A percentile compares a stretch with the other conserved stretches of the same genome.
Conservation (phyloP, 2,797 vertebrate species). For the Acomys russatus region DNA sequence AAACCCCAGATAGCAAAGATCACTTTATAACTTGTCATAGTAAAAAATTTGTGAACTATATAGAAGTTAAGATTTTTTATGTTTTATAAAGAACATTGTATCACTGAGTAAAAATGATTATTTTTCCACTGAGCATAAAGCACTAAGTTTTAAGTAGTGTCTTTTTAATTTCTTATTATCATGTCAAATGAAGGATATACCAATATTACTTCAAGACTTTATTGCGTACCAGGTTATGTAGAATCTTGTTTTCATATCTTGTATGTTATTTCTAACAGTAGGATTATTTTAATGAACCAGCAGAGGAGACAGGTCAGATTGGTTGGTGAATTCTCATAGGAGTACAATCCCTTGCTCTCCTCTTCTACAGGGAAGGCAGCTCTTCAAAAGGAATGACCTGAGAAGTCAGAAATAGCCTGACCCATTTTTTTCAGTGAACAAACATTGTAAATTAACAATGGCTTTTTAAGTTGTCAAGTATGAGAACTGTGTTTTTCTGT, state of each 20-base stretch:
- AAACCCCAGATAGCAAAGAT: slow-evolving; percentile 40
- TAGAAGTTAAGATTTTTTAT: slow-evolving; percentile 25
- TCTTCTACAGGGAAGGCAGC: slow-evolving; percentile 62
- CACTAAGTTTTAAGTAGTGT: slow-evolving; percentile 64
- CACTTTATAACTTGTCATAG: slow-evolving; percentile 24
- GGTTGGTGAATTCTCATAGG: slow-evolving; percentile 85
- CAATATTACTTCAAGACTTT: slow-evolving; percentile 65
- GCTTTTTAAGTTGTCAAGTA: slow-evolving; percentile 54
- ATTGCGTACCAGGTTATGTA: slow-evolving; percentile 56
- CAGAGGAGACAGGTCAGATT: slow-evolving; percentile 90
- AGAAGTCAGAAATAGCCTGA: slow-evolving; percentile 50
- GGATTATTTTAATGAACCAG: slow-evolving; percentile 89
- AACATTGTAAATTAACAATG: slow-evolving; percentile 59
- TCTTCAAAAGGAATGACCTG: slow-evolving; percentile 61
- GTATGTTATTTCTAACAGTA: slow-evolving; percentile 90
- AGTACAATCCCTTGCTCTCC: slow-evolving; percentile 71
- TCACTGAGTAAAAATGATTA: slow-evolving; percentile 64
- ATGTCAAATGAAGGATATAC: slow-evolving; percentile 56
- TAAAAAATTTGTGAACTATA: slow-evolving; percentile 54
- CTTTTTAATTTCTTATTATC: slow-evolving; percentile 72
- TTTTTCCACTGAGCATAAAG: slow-evolving; percentile 43
- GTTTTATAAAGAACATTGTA: slow-evolving; percentile 57
- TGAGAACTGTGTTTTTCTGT: slow-evolving; percentile 58
- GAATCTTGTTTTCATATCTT: slow-evolving; percentile 80
- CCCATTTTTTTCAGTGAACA: slow-evolving; percentile 55